These are phyloP conservation scores for Synergus laeviventris DNA, from an alignment of 2,888 invertebrate species.

Conservation along the genomic window DNA sequence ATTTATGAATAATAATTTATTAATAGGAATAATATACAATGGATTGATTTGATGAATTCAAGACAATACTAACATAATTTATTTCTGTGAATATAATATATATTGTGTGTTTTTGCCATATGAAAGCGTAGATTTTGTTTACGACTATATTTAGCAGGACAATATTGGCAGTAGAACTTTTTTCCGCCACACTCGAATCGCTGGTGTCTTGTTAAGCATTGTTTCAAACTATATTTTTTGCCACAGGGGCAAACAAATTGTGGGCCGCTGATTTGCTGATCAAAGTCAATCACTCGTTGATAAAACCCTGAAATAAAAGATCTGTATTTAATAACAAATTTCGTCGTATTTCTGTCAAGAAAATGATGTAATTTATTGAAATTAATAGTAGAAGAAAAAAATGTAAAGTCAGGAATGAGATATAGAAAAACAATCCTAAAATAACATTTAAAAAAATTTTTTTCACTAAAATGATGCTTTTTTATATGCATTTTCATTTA, in stretches of 20 bases:
- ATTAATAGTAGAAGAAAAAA: background rate
- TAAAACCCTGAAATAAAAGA: background rate
- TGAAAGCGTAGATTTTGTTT: slow-evolving; percentile 77
- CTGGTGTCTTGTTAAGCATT: slow-evolving; percentile 68
- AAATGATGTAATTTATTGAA: background rate
- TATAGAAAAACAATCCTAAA: background rate
- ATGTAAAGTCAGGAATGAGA: background rate
- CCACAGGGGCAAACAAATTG: slow-evolving; percentile 65
- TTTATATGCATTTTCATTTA: background rate
- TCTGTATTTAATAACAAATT: background rate
- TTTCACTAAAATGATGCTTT: too few relatives aligned
- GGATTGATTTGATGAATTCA: too few relatives aligned
- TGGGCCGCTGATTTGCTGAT: background rate
- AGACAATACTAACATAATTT: too few relatives aligned
- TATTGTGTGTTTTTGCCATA: slow-evolving; percentile 60
- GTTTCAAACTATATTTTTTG: slow-evolving; percentile 65
- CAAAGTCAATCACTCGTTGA: background rate
- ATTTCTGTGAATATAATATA: too few relatives aligned
- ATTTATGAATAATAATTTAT: too few relatives aligned
- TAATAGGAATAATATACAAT: background rate
- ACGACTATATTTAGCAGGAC: slow-evolving; percentile 82
- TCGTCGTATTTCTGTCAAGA: background rate
- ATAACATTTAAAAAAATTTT: too few relatives aligned
- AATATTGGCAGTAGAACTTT: slow-evolving; percentile 78
- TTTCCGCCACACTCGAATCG: slow-evolving; percentile 76